Conservation (phyloP, 2,797 vertebrate species). For the Pelodytes ibericus region DNA sequence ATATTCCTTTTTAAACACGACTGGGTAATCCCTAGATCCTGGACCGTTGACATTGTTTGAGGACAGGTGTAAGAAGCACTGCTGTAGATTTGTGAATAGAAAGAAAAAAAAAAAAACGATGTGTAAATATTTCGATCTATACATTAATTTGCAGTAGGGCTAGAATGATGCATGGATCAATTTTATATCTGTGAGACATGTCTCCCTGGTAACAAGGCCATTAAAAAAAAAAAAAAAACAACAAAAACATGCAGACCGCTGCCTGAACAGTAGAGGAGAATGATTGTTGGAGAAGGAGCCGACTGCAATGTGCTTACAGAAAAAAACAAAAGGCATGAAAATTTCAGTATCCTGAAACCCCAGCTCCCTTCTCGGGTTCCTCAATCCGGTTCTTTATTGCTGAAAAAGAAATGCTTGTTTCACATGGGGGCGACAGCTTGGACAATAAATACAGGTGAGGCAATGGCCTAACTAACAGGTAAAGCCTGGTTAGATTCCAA, state of each 20-base stretch:
- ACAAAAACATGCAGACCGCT: not conserved
- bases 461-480: not conserved
- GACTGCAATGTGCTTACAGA: not conserved
- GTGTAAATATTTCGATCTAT: no score
- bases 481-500: slow-evolving; percentile 2
- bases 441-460: slow-evolving; percentile 16
- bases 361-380: slow-evolving; percentile 40
- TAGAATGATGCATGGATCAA: no score
- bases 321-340: slow-evolving; percentile 3
- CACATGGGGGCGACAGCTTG: not conserved
- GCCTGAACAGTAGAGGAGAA: not conserved
- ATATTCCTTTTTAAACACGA: no score
- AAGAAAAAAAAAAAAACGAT: no score
- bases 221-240: no score
- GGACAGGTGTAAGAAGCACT: no score
- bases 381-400: slow-evolving; percentile 3
- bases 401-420: slow-evolving; percentile 13
- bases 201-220: no score
- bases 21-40: no score
- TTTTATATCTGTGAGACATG: no score
- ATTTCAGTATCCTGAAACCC: slow-evolving; percentile 31
- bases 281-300: slow-evolving; percentile 1
- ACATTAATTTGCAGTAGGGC: no score
- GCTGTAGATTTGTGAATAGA: no score
- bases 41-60: no score